Conservation (phyloP, 2,888 invertebrate genomes). For the Calameuta pallipes region DNA sequence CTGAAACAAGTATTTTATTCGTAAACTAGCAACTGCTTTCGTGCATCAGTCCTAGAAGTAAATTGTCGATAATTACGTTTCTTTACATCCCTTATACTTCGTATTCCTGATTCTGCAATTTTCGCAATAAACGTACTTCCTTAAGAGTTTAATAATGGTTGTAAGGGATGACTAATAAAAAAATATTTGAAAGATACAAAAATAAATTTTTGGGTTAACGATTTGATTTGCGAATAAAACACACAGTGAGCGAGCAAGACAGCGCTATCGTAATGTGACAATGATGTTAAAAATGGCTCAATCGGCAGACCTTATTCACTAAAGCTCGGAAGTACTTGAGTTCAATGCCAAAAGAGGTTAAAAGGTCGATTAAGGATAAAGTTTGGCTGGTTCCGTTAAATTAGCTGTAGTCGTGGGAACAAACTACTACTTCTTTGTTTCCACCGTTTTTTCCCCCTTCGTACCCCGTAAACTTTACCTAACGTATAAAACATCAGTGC, state of each 20-base stretch:
- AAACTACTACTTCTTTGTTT: background rate
- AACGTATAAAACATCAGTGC: background rate
- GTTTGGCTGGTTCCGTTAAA: background rate
- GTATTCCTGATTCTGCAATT: background rate
- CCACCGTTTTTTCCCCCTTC: background rate
- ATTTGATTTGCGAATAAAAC: too few species aligned
- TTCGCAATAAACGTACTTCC: too few species aligned
- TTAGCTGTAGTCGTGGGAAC: background rate
- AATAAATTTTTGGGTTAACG: too few species aligned
- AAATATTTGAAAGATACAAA: background rate
- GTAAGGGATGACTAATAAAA: background rate
- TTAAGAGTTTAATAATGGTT: background rate
- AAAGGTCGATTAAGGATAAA: background rate
- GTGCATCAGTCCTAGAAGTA: too few species aligned
- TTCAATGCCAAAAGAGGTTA: background rate
- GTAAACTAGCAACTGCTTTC: too few species aligned
- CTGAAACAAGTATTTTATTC: background rate
- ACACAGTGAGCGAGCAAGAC: too few species aligned
- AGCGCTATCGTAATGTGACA: background rate
- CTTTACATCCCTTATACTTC: background rate
- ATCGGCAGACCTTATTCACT: background rate
- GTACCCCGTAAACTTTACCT: background rate
- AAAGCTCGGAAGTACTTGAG: background rate
- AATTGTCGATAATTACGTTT: too few species aligned
- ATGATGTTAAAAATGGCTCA: background rate